Conservation (phyloP, 2,888 invertebrate genomes). For the Spisula subtruncata region DNA sequence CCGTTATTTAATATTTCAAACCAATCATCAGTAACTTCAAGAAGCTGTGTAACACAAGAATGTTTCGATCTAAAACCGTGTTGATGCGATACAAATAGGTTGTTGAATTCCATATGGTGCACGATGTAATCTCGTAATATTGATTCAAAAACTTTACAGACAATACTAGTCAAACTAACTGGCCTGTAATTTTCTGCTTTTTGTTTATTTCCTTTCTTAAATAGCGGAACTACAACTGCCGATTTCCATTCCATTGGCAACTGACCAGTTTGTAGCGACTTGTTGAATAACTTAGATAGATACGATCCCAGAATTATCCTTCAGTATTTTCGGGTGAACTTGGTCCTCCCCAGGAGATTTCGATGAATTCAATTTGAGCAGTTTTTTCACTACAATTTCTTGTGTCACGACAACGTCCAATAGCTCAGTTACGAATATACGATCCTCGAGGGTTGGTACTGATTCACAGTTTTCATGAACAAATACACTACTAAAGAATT, state of each 20-base stretch:
- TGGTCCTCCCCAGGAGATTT: constrained; percentile 24
- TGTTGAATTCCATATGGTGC: constrained; percentile 16
- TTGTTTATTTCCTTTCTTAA: constrained; percentile 29
- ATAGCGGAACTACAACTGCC: constrained; percentile 29
- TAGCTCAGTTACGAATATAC: not conserved
- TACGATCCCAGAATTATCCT: not conserved
- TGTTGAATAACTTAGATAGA: constrained; percentile 13
- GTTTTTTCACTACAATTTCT: not conserved
- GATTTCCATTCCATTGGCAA: constrained; percentile 46
- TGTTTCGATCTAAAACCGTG: not conserved
- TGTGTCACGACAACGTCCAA: not conserved
- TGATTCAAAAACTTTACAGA: constrained; percentile 29
- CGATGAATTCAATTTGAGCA: not conserved
- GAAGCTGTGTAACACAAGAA: constrained; percentile 51
- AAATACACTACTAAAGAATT: not conserved
- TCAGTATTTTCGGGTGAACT: constrained; percentile 35
- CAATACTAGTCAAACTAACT: constrained; percentile 37
- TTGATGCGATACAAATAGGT: not conserved
- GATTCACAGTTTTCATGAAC: not conserved
- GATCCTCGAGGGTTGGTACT: not conserved
- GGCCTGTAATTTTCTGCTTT: constrained; percentile 43
- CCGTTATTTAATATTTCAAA: constrained; percentile 34
- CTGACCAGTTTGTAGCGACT: constrained; percentile 14
- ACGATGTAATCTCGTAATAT: constrained; percentile 27
- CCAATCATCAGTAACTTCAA: constrained; percentile 44